Percentiles rank a stretch among this genome's conserved stretches.
These are phyloP conservation scores for Urocynchramus pylzowi DNA, from an alignment of 2,113 vertebrate species.

Conservation along the genomic window DNA sequence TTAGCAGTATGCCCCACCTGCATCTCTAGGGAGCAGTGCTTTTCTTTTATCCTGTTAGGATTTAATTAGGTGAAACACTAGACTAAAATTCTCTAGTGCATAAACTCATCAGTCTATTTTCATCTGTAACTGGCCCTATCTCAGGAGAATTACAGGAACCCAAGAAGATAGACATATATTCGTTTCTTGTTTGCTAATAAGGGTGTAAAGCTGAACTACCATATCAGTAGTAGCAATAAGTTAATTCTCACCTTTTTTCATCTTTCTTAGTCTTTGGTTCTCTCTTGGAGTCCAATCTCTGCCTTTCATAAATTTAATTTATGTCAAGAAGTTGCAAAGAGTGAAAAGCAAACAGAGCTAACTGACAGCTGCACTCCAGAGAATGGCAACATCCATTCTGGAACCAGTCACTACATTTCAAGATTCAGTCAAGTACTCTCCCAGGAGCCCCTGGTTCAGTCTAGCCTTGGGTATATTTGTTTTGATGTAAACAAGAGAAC, in stretches of 20 bases:
- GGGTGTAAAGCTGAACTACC: not conserved
- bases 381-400: not conserved
- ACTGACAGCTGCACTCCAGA: conserved; percentile 23
- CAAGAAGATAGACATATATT: not conserved
- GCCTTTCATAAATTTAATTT: not conserved
- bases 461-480: not conserved
- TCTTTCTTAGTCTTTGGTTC: not conserved
- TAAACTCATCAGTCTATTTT: not conserved
- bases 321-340: not conserved
- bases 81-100: not conserved
- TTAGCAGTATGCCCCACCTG: not conserved
- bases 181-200: not conserved
- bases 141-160: conserved; percentile 15
- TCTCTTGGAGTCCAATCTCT: not conserved
- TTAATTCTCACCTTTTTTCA: not conserved
- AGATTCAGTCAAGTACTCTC: not conserved
- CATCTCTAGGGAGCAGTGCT: not conserved
- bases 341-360: not conserved
- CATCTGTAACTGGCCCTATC: not conserved
- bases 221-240: not conserved
- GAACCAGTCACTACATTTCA: not conserved
- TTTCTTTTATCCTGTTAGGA: not conserved
- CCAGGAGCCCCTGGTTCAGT: not conserved
- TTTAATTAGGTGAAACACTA: conserved; percentile 25
- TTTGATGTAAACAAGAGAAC: conserved; percentile 22